Evolutionary conservation across 1,140 invertebrate species (phyloP), one percentile per base, ranked within the genome.

Genomic region (Drosophila ironensis): DNA sequence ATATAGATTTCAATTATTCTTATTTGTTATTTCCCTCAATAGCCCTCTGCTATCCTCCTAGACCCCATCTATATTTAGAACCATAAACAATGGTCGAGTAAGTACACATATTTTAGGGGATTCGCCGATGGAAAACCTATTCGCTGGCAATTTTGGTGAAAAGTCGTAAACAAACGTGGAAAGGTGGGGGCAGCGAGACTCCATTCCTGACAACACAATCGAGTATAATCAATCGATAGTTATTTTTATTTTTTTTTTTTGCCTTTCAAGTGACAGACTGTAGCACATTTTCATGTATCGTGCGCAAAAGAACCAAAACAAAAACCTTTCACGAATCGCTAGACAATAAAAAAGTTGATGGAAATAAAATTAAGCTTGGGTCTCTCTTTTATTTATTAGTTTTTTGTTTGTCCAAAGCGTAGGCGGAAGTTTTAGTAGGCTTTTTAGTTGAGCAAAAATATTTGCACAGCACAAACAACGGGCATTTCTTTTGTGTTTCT

Each of bases 301-400:
- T 38, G 37, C 44, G 47, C 41, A 14, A 47, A n/a, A 27, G 17
- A 50, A 38, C 30, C 17, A 37, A 12, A 51, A 24, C 54, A 37
- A 61, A 66, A 69, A 68, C 25, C 42, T 47, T 68, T 68, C 61
- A 46, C 61, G 25, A 67, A 67, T 69, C 63, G 64, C 47, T 44
- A 28, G 45, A 41, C 66, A 69, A 57, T 69, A 50, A 69, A 69
- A 59, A 69, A 69, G 53, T 69, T 50, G 42, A 69, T 68, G 37
- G 53, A 69, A 59, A 69, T 69, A 57, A 69, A 70, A 63, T 63
- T 38, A 63, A 56, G 37, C 27, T n/a, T n/a, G 38, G 25, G 63
- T 47, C 56, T 63, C 8, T 24, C n/a, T 37, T 14, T 57, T 24
- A 7, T 14, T 22, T 50, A 22, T 41, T 7, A 12, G n/a, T 11